phyloP scores from a whole-genome alignment of 2,113 vertebrate genomes.

The Hippolais icterina region DNA sequence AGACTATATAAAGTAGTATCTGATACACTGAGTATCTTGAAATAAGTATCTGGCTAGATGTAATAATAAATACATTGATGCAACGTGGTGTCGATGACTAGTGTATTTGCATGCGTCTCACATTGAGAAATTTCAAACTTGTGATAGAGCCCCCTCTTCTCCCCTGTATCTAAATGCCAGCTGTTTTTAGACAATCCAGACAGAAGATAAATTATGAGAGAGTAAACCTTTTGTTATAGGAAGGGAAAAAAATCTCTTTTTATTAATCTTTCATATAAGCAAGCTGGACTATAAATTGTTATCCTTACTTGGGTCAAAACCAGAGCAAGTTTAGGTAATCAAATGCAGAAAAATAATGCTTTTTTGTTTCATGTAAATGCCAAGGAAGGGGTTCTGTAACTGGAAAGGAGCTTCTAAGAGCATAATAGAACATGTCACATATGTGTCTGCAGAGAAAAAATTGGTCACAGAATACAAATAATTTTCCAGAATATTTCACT shows the following conservation, averaged over 20 bases:
- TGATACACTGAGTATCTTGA: neutral
- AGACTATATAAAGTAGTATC: neutral
- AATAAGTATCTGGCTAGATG: slow-evolving; percentile 16
- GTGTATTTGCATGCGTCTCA: neutral
- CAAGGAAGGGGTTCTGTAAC: neutral
- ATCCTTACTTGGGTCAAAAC: neutral
- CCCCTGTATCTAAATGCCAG: neutral
- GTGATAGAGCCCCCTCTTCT: neutral
- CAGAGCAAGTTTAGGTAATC: neutral
- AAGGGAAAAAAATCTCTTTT: neutral
- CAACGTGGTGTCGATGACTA: neutral
- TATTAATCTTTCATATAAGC: neutral
- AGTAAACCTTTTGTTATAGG: neutral
- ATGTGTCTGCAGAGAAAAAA: neutral
- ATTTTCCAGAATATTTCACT: neutral
- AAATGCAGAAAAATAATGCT: neutral
- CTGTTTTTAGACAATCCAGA: neutral
- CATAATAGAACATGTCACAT: neutral
- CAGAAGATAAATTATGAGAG: neutral
- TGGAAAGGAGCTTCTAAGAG: neutral
- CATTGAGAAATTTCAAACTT: neutral
- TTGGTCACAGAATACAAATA: neutral
- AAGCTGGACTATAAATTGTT: neutral
- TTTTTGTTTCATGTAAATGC: neutral
- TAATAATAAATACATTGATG: neutral